These are phyloP conservation scores for Helobdella robusta DNA, from an alignment of 2,888 invertebrate genomes.

Conservation along the genomic window DNA sequence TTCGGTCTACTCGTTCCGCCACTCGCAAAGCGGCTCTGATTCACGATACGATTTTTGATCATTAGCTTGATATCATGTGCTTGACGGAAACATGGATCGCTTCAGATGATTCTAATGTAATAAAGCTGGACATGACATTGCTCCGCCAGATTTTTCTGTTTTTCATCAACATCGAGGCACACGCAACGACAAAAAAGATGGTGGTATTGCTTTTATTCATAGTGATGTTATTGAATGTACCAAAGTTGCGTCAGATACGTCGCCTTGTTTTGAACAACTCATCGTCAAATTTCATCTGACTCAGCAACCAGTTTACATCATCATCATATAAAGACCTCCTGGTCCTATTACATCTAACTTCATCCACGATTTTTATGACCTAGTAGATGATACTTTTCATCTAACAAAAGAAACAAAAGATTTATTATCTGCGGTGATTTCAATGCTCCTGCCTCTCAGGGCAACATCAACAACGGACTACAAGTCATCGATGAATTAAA, in stretches of 20 bases:
- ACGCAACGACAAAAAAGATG: background rate
- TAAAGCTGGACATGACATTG: background rate
- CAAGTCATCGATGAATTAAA: too few species aligned
- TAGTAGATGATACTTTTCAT: background rate
- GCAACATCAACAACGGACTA: too few species aligned
- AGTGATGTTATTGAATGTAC: background rate
- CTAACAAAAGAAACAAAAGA: background rate
- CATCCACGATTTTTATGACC: background rate
- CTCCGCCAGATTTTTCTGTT: background rate
- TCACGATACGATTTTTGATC: background rate
- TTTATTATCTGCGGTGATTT: conserved; percentile 1
- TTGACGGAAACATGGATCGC: background rate
- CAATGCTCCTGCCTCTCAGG: background rate
- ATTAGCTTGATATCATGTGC: background rate
- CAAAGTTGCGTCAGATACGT: background rate
- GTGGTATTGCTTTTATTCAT: background rate
- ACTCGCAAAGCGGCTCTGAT: conserved; percentile 4
- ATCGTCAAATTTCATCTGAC: background rate
- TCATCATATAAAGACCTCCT: background rate
- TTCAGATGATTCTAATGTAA: background rate
- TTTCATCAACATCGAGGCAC: background rate
- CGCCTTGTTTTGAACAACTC: background rate
- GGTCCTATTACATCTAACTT: background rate
- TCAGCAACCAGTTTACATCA: background rate
- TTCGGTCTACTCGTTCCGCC: too few species aligned